Base-by-base conservation (phyloP, 2,797 vertebrate species). In the Microcaecilia unicolor region DNA sequence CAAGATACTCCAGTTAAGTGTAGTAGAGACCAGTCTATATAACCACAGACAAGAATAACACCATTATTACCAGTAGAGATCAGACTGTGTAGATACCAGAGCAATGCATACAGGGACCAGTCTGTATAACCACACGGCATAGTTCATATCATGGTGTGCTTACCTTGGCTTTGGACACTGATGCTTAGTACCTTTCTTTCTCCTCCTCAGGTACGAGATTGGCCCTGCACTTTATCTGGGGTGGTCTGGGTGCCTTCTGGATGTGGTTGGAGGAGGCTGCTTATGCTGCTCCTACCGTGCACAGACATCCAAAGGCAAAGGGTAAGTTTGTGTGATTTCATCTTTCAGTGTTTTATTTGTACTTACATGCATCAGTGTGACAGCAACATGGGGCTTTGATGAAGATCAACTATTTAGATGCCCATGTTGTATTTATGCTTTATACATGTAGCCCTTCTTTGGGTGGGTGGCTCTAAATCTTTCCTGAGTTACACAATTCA, bases 181-280 rank as follows among this genome's bases (percentile, higher is more conserved):
- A 21, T 26, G 10, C 4, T 32, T 19, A 6, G n/a, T 25, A 15
- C 34, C 19, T 9, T 16, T 7, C 22, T 10, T 2, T 51, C n/a
- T n/a, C n/a, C n/a, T n/a, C n/a, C n/a, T n/a, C n/a, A 95, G 92
- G 70, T 95, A 83, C 25, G 92, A 95, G 58, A 76, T 95, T 22
- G 92, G 92, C 9, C 78, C 91, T 4, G 89, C 70, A 1, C 82
- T 95, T 25, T 95, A 95, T 62, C 77, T 95, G 18, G 90, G 90
- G 37, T 94, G 92, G 92, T 88, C 86, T 7, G 91, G 89, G 3
- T 80, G 77, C 1, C 64, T 86, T 28, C 72, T 95, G 3, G 62
- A 81, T 42, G 56, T 80, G 12, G 37, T 78, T 9, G 76, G 76
- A 0, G 73, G 76, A 2, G 15, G 43, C 2, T 56, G 61, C 17